These are phyloP conservation scores for Holocentrus rufus DNA, from an alignment of 2,797 vertebrate genomes.

Conservation along the genomic window DNA sequence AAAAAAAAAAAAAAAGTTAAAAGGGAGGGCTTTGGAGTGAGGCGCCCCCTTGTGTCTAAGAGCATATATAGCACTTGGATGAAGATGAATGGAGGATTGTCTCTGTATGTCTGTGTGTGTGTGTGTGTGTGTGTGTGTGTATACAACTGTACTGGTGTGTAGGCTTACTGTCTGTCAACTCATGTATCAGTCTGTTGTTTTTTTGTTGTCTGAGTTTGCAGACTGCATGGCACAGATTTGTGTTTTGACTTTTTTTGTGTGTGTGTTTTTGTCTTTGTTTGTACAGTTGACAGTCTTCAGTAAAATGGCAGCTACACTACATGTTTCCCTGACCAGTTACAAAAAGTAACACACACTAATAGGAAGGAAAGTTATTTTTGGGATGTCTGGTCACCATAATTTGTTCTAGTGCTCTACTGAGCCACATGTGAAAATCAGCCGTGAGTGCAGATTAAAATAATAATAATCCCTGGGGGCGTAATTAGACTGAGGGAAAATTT, in stretches of 20 bases:
- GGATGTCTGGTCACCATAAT: no score
- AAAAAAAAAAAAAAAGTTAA: constrained; percentile 6
- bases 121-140: neutral
- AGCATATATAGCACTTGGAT: constrained; percentile 12
- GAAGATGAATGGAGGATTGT: constrained; percentile 32
- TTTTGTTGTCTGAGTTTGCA: neutral
- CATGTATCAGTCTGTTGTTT: constrained; percentile 16
- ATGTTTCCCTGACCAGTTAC: no score
- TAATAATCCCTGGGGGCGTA: no score
- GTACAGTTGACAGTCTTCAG: no score
- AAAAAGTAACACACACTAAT: no score
- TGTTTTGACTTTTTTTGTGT: no score
- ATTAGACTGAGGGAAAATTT: no score
- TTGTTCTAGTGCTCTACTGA: no score
- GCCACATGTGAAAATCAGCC: no score
- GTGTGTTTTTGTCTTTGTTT: constrained; percentile 12
- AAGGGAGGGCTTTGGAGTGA: constrained; percentile 8
- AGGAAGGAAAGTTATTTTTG: no score
- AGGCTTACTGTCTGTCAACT: constrained; percentile 11
- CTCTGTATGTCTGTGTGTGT: neutral
- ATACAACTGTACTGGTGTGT: constrained; percentile 6
- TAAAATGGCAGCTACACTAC: no score
- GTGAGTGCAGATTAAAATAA: no score
- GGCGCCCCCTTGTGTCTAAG: constrained; percentile 62
- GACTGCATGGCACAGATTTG: neutral